Evolutionary conservation across 2,113 vertebrate species (phyloP), one percentile per base, ranked within the genome.

Genomic region (Cryptomyrus ogoouensis): DNA sequence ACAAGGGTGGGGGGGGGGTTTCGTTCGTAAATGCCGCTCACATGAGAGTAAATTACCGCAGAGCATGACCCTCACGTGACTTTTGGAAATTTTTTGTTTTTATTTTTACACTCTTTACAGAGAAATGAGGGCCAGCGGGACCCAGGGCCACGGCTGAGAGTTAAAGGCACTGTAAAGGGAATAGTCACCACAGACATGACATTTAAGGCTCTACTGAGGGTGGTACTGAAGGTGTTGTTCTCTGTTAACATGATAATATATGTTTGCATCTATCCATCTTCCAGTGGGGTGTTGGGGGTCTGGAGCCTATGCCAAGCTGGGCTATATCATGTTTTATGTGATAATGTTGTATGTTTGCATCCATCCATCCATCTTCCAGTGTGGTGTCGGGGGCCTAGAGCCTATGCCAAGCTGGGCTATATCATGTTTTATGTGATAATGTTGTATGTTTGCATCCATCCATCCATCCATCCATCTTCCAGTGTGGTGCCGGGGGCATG

Each of bases 11-110:
- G 46, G 44, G 44, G 47, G 47, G 47, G 47, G 47, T 91, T 70
- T 53, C 89, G 21, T 90, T 53, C 15, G 90, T 19, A 90, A 83
- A 88, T 91, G 90, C 88, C 89, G 21, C 91, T 95, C 95, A 95
- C 93, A 95, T 95, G 96, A 94, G 91, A 62, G 92, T 91, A 80
- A 91, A 93, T 92, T 95, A 92, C 91, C 91, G 66, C 88, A 90
- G 89, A 95, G 93, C 93, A 94, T 96, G 95, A 95, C 91, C 90
- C 50, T 91, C 94, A 93, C 93, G 94, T 94, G 94, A 95, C 93
- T 91, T 90, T 87, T 91, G 13, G 56, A 90, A 89, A 5, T 50
- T 47, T 44, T 84, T 44, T 50, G 49, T 91, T 31, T 77, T 50
- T 66, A 53, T 90, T 56, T 87, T 91, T 91, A 85, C 91, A 88